Percentiles rank a stretch among this genome's conserved stretches.
These are phyloP conservation scores for Trachelus tabidus DNA, from an alignment of 2,888 invertebrate genomes.

Conservation along the genomic window DNA sequence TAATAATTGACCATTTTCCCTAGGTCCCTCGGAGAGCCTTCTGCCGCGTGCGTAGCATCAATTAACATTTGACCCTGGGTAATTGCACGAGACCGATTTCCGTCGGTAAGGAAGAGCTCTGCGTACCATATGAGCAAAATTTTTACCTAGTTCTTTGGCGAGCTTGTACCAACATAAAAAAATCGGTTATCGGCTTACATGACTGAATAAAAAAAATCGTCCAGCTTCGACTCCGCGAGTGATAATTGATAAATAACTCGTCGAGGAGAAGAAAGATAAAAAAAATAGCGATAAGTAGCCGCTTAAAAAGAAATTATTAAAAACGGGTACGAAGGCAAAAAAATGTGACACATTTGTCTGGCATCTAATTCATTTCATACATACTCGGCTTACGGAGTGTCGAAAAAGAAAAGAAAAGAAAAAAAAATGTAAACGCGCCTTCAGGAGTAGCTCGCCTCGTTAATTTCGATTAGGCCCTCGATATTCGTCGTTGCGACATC, in stretches of 20 bases:
- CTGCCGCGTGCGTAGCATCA: constrained; percentile 18
- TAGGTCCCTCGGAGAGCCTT: not conserved
- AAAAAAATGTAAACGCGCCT: not conserved
- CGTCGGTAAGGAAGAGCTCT: not conserved
- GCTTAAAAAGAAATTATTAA: not conserved
- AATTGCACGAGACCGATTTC: constrained; percentile 31
- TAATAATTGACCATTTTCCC: not conserved
- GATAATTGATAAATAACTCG: not conserved
- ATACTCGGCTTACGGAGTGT: not conserved
- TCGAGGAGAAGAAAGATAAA: not conserved
- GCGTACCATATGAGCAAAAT: not conserved
- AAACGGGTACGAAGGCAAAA: not conserved
- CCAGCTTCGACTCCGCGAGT: not conserved
- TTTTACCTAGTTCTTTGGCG: not conserved
- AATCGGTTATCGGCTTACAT: not conserved
- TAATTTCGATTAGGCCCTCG: constrained; percentile 33
- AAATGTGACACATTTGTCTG: not conserved
- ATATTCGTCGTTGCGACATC: constrained; percentile 27
- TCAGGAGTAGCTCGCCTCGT: constrained; percentile 13
- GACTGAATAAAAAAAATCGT: not conserved
- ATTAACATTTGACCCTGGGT: constrained; percentile 49
- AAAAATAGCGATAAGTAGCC: not conserved
- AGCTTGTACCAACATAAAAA: not conserved
- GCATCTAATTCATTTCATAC: not conserved
- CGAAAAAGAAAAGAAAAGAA: too few species aligned